Conservation (phyloP, 2,888 invertebrate species). For the Cactoblastis cactorum region DNA sequence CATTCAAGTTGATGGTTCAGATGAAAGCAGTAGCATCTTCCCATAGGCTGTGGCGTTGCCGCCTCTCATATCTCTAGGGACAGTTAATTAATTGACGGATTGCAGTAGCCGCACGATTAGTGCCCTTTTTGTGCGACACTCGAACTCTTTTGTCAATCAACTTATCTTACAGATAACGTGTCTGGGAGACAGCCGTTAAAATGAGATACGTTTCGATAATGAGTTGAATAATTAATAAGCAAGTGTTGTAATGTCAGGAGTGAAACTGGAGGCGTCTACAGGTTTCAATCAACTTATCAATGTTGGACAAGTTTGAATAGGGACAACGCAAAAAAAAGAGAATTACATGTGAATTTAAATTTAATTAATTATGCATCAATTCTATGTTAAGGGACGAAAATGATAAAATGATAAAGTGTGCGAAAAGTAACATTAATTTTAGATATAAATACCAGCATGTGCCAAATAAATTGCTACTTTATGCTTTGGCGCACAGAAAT, state of each 20-base stretch:
- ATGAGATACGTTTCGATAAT: slow-evolving; percentile 7
- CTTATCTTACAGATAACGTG: slow-evolving; percentile 39
- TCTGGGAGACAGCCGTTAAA: slow-evolving; percentile 19
- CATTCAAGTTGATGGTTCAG: no score
- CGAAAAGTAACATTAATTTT: no score
- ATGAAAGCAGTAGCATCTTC: slow-evolving; percentile 37
- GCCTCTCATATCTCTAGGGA: slow-evolving; percentile 60
- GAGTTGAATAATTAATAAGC: slow-evolving; percentile 7
- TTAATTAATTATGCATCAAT: no score
- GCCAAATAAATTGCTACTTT: no score
- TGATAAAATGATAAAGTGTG: no score
- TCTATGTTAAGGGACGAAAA: no score
- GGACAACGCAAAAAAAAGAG: not conserved
- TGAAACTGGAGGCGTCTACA: not conserved
- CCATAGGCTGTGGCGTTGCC: slow-evolving; percentile 55
- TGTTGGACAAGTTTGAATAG: not conserved
- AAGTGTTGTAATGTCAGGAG: not conserved
- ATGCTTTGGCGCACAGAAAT: no score
- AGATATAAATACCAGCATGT: no score
- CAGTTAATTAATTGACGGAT: slow-evolving; percentile 71
- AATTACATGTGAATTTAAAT: no score
- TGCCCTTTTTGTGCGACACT: slow-evolving; percentile 56
- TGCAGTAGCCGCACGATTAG: slow-evolving; percentile 60
- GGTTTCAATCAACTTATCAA: not conserved
- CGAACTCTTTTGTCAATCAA: slow-evolving; percentile 55